Evolutionary conservation across 1,140 invertebrate species (phyloP).

Genomic region (Glossosoma conforme): DNA sequence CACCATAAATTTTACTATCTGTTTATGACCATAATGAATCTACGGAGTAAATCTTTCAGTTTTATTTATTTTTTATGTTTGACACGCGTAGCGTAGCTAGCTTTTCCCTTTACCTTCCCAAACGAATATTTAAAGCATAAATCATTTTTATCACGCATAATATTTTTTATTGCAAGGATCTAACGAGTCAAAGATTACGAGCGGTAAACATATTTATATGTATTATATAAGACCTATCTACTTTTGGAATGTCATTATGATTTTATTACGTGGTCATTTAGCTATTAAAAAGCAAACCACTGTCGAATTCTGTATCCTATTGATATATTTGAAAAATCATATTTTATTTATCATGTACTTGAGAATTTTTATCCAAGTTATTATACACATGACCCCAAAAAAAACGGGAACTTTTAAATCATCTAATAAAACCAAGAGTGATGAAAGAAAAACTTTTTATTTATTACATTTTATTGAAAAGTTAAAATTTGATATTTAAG

Average conservation of each 20-base stretch:
- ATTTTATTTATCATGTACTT: too few species aligned
- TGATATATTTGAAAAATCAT: too few species aligned
- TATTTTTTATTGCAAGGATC: not conserved
- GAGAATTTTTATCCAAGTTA: too few species aligned
- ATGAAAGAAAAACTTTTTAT: too few species aligned
- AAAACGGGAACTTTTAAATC: too few species aligned
- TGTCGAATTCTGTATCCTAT: too few species aligned
- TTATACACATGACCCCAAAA: too few species aligned
- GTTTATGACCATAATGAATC: constrained; percentile 5
- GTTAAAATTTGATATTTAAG: too few species aligned
- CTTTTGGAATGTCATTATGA: too few species aligned
- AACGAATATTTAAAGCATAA: not conserved
- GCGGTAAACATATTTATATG: not conserved
- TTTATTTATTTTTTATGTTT: not conserved
- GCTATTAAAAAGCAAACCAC: too few species aligned
- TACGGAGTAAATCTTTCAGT: not conserved
- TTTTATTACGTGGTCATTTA: not conserved
- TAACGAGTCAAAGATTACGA: not conserved
- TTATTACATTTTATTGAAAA: too few species aligned
- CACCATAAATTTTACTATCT: not conserved
- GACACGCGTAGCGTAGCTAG: constrained; percentile 7
- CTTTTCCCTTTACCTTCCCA: not conserved
- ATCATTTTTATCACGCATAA: not conserved
- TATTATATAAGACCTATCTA: not conserved
- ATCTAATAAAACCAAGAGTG: too few species aligned